phyloP scores from a whole-genome alignment of 2,797 vertebrate species.

The Sebastolobus alascanus region DNA sequence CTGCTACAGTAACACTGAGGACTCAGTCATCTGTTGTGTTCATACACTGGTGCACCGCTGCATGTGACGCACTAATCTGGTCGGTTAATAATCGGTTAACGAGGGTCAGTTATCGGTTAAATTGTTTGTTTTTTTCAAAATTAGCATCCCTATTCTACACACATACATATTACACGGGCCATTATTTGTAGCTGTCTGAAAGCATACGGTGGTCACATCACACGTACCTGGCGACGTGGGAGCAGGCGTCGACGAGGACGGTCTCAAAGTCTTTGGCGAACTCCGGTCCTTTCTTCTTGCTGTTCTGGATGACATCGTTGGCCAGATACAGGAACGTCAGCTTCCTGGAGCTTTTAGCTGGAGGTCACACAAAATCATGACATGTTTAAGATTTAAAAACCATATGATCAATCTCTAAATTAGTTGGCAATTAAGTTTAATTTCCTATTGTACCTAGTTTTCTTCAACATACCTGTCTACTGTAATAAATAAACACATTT shows the following conservation, averaged over 20 bases:
- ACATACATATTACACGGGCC: background rate
- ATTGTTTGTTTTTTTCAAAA: too few species aligned
- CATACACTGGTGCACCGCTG: too few species aligned
- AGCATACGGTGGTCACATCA: background rate
- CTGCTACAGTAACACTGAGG: too few species aligned
- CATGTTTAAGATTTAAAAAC: background rate
- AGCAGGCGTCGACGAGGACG: constrained; percentile 97
- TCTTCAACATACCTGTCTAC: background rate
- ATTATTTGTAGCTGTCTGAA: background rate
- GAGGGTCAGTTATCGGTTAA: too few species aligned
- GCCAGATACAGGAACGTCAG: constrained; percentile 98
- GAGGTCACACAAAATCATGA: constrained; percentile 12
- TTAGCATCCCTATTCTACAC: background rate
- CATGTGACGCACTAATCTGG: too few species aligned
- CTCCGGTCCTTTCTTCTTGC: constrained; percentile 98
- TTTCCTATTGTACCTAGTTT: background rate
- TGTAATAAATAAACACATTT: background rate
- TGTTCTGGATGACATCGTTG: constrained; percentile 99
- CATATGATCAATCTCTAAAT: background rate
- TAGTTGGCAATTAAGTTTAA: background rate
- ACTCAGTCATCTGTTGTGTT: too few species aligned
- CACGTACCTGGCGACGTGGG: constrained; percentile 95
- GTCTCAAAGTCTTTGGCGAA: constrained; percentile 97
- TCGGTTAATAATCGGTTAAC: too few species aligned
- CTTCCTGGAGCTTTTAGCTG: constrained; percentile 96